Base-by-base conservation (phyloP, 2,113 vertebrate species). In the Lycaon pictus region DNA sequence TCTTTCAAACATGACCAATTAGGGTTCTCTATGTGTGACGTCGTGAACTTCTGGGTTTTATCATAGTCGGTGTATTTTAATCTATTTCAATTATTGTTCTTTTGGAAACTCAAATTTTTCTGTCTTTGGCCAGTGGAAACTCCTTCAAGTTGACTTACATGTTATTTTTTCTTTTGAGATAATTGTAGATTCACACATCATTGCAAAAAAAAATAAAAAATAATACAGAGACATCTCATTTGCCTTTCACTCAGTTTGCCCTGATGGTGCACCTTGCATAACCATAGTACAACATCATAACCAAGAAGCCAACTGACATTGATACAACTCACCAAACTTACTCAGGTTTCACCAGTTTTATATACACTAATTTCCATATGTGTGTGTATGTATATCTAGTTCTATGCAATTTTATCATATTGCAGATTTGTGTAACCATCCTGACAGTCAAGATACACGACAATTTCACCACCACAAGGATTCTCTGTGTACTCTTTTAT, bases 81-180 rank as follows among this genome's bases (percentile, higher is more conserved):
- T 72, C 69, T 23, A 53, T 60, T 91, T 79, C 27, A 11, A 12
- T 69, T 37, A 69, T 51, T 60, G 13, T 3, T 84, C 9, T 23
- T 90, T 62, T 71, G 48, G 35, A 69, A 79, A 51, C 8, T 60
- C 86, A 43, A 27, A 53, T 86, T 79, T 32, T 72, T 48, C 72
- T 12, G 20, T 37, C 32, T 92, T 62, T n/a, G 63, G 62, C 62
- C 51, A 71, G 23, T 60, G 76, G n/a, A 35, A 76, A 11, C 53
- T 63, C 27, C 29, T 62, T 51, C 7, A 76, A 51, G 43, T 83
- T 82, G 92, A 87, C 53, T 69, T 25, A 10, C 43, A 23, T 35
- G 67, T 65, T 92, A 27, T 65, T 93, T 85, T 85, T 62, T 63
- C 77, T 88, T 84, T 56, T 79, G 85, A 80, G 60, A 56, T 35